Evolutionary conservation across 2,113 vertebrate genomes (phyloP), one percentile per base, ranked within the genome.

Genomic region (Poeciliopsis prolifica): DNA sequence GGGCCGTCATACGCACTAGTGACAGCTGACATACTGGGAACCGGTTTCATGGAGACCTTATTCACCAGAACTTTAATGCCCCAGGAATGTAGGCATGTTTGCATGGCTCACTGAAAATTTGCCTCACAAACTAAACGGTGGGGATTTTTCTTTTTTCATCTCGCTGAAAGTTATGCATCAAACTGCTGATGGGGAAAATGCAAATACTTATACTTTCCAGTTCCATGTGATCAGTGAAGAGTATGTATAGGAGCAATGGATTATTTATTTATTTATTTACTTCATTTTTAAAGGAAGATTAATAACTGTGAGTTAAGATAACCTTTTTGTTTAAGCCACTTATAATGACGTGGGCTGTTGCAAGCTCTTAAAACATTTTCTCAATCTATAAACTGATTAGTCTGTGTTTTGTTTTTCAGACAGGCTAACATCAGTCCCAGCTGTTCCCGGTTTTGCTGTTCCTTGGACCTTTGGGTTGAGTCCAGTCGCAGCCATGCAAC

Each of bases 381-480:
- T 35, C 40, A 60, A 61, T 33, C 13, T 30, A 10, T 0, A 0
- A 15, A 58, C 75, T 88, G 42, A 84, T 31, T 78, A 44, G 24
- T 88, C n/a, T 85, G 11, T 86, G 9, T 78, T 61, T 85, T 14
- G 14, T 35, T 82, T 77, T 88, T 87, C 91, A 94, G 93, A 82
- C 80, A 83, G 81, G 60, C 64, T 60, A 63, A 82, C 84, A 70
- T 74, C 80, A 64, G 75, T 60, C 65, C 72, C n/a, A 22, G 26
- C 74, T 0, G 15, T 68, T 44, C 40, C 68, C 48, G 1, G 33
- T 78, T 65, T 37, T 62, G 65, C 65, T 51, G 58, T 61, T 64
- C 24, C 75, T 60, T 30, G 22, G 26, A 58, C 58, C 8, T 68
- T 54, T 28, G 70, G 86, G 64, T 80, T 67, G 44, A 70, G 75